phyloP scores from a whole-genome alignment of 2,797 vertebrate species.

The Falco columbarius region DNA sequence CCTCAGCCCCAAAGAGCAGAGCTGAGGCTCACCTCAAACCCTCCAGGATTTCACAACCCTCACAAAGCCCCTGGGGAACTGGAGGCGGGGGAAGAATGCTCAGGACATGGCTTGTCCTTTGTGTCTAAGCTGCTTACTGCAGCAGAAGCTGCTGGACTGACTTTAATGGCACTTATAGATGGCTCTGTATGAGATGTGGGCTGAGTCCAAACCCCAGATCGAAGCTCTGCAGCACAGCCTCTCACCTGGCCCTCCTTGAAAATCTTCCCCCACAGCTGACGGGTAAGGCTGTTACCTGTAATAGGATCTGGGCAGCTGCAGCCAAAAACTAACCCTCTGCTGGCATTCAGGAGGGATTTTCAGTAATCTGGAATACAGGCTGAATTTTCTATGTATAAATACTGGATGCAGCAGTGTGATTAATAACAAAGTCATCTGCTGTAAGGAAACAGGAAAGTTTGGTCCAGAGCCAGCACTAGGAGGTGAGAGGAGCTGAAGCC shows the following conservation, averaged over 20 bases:
- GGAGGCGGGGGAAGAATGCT: background rate
- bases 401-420: background rate
- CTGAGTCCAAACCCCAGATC: background rate
- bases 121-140: background rate
- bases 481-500: background rate
- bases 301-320: background rate
- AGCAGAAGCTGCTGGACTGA: background rate
- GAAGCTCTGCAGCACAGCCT: background rate
- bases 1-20: background rate
- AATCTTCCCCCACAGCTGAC: background rate
- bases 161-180: background rate
- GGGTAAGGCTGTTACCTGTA: background rate
- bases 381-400: background rate
- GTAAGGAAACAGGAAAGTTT: background rate
- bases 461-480: background rate
- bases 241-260: background rate
- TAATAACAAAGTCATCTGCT: background rate
- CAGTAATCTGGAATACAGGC: background rate
- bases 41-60: background rate
- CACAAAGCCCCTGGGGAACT: background rate
- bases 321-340: background rate
- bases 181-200: background rate
- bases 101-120: background rate
- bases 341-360: conserved; percentile 6
- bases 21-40: background rate